These are phyloP conservation scores for Sylvia atricapilla DNA, from an alignment of 2,113 vertebrate genomes.

Conservation along the genomic window DNA sequence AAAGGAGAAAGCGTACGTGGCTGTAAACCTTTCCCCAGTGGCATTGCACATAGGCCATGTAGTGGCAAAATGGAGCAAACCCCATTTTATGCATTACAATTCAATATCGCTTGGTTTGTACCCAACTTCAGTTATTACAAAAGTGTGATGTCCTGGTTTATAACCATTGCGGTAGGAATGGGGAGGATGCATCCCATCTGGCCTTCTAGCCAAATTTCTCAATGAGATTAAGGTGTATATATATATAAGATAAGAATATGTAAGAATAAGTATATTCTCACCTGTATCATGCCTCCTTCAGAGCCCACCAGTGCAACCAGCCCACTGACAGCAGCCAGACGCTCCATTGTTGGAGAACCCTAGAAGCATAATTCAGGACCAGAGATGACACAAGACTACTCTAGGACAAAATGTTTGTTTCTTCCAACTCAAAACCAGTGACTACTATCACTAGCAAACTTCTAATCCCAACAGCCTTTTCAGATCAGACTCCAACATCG, in stretches of 20 bases:
- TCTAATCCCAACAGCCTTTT: neutral
- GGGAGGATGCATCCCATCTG: neutral
- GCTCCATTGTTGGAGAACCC: slow-evolving; percentile 93
- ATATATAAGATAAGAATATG: neutral
- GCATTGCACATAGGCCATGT: neutral
- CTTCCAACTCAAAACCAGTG: neutral
- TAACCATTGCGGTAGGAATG: neutral
- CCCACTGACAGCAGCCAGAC: slow-evolving; percentile 89
- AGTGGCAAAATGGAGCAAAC: neutral
- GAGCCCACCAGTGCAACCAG: slow-evolving; percentile 90
- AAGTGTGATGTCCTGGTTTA: neutral
- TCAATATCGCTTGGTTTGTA: neutral
- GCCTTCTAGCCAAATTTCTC: neutral
- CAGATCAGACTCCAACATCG: neutral
- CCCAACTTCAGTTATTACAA: neutral
- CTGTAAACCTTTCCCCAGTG: neutral
- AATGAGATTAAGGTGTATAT: neutral
- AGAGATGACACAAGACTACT: neutral
- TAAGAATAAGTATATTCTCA: slow-evolving; percentile 44
- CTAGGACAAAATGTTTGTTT: neutral
- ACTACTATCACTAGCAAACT: neutral
- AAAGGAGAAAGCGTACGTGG: neutral
- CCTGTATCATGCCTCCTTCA: slow-evolving; percentile 85
- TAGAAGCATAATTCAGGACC: slow-evolving; percentile 53
- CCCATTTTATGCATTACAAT: neutral